Evolutionary conservation across 2,113 vertebrate species (phyloP).

Genomic region (Tupaia chinensis): DNA sequence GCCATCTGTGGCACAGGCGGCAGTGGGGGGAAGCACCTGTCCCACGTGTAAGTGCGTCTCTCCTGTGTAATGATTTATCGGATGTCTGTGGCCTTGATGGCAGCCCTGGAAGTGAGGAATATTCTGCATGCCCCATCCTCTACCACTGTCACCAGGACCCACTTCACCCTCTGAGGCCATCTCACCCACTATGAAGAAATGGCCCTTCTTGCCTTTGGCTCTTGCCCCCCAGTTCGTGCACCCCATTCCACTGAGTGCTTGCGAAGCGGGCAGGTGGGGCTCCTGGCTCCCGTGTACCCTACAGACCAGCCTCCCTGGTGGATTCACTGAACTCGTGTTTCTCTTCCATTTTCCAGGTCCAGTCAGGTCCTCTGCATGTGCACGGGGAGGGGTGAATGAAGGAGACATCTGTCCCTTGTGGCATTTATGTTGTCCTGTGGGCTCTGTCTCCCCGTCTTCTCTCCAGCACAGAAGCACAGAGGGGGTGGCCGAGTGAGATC

Average conservation of each 20-base stretch:
- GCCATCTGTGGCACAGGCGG: not conserved
- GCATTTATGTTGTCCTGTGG: not conserved
- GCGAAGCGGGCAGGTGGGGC: not conserved
- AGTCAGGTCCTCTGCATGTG: not conserved
- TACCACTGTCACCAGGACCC: accelerated
- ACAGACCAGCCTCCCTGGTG: not conserved
- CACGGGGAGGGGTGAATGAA: not conserved
- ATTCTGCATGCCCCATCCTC: not conserved
- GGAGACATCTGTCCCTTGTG: not conserved
- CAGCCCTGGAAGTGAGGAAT: too few relatives aligned
- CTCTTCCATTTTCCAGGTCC: not conserved
- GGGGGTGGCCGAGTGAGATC: not conserved
- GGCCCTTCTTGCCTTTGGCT: not conserved
- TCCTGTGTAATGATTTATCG: not conserved
- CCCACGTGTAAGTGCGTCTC: accelerated
- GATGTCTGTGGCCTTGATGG: not conserved
- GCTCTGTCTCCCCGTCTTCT: not conserved
- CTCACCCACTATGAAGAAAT: not conserved
- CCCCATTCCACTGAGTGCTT: not conserved
- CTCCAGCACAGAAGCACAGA: not conserved
- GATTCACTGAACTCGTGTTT: not conserved
- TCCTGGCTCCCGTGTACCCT: not conserved
- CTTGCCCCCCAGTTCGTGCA: not conserved
- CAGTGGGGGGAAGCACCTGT: not conserved
- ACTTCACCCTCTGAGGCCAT: not conserved